Conservation (phyloP, 2,797 vertebrate species). For the Nannoperca australis region DNA sequence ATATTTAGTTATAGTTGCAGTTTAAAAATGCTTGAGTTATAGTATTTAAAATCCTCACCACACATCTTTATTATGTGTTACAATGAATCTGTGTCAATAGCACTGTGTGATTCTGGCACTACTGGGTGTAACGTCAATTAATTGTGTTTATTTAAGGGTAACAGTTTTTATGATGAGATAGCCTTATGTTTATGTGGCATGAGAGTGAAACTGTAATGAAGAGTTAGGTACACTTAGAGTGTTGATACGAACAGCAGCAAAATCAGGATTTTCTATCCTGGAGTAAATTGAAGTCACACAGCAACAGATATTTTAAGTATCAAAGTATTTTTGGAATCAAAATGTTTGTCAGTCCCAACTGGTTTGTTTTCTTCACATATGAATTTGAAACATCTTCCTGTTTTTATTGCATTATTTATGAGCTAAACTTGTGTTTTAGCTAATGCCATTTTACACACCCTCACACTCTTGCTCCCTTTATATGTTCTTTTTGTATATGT, state of each 20-base stretch:
- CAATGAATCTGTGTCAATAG: constrained; percentile 19
- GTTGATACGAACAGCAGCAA: constrained; percentile 16
- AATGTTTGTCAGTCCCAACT: constrained; percentile 7
- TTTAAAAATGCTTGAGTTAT: not conserved
- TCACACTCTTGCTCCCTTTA: not conserved
- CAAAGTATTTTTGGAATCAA: constrained; percentile 28
- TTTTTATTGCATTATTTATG: constrained; percentile 38
- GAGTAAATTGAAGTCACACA: constrained; percentile 12
- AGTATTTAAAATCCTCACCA: constrained; percentile 7
- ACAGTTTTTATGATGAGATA: constrained; percentile 25
- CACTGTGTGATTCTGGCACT: not conserved
- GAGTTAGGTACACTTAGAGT: constrained; percentile 23
- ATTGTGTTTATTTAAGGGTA: constrained; percentile 36
- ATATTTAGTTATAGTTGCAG: constrained; percentile 3
- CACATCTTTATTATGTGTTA: constrained; percentile 3
- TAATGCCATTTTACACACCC: constrained; percentile 20
- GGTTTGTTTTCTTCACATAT: not conserved
- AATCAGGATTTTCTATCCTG: not conserved
- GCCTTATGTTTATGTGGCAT: constrained; percentile 36
- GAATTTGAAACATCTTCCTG: constrained; percentile 31
- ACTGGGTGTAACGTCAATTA: constrained; percentile 18
- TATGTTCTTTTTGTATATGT: constrained; percentile 50
- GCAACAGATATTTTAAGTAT: constrained; percentile 40
- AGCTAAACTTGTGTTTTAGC: constrained; percentile 34
- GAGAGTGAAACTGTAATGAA: constrained; percentile 47